Conservation (phyloP, 2,888 invertebrate species). For the Oscheius sp. region DNA sequence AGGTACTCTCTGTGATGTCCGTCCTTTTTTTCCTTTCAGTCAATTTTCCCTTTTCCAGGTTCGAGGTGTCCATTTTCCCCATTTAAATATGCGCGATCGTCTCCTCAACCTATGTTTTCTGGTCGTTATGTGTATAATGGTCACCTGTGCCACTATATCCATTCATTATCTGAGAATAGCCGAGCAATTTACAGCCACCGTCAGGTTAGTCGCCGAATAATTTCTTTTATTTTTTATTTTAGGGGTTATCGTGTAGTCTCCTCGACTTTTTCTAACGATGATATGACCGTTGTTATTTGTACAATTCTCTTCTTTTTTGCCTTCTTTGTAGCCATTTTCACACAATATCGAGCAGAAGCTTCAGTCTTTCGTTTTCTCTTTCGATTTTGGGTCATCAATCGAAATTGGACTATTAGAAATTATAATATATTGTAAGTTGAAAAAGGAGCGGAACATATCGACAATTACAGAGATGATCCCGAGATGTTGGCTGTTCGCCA, state of each 20-base stretch:
- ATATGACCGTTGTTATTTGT: slow-evolving; percentile 77
- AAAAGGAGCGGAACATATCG: not conserved
- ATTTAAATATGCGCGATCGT: slow-evolving; percentile 75
- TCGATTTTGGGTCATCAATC: slow-evolving; percentile 67
- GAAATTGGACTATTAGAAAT: slow-evolving; percentile 71
- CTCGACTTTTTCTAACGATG: slow-evolving; percentile 66
- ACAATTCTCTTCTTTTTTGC: slow-evolving; percentile 77
- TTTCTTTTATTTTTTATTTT: not conserved
- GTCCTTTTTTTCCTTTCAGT: not conserved
- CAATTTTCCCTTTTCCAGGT: slow-evolving; percentile 32
- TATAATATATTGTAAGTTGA: slow-evolving; percentile 57
- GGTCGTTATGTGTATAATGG: slow-evolving; percentile 76
- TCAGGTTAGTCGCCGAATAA: slow-evolving; percentile 14
- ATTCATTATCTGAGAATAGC: slow-evolving; percentile 54
- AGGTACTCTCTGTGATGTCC: slow-evolving; percentile 76
- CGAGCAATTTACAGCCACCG: slow-evolving; percentile 35
- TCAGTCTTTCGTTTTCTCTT: slow-evolving; percentile 62
- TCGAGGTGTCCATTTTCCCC: slow-evolving; percentile 75
- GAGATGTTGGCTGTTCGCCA: slow-evolving; percentile 44
- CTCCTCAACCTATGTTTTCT: slow-evolving; percentile 76
- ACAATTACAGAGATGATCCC: slow-evolving; percentile 46
- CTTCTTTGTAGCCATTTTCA: slow-evolving; percentile 78
- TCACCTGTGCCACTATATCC: slow-evolving; percentile 69
- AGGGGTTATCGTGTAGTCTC: slow-evolving; percentile 43
- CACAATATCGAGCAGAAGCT: slow-evolving; percentile 70